Percentiles rank a stretch among this genome's conserved stretches.
Evolutionary conservation across 2,888 invertebrate species (phyloP).

Genomic region (Brachyptera putata): DNA sequence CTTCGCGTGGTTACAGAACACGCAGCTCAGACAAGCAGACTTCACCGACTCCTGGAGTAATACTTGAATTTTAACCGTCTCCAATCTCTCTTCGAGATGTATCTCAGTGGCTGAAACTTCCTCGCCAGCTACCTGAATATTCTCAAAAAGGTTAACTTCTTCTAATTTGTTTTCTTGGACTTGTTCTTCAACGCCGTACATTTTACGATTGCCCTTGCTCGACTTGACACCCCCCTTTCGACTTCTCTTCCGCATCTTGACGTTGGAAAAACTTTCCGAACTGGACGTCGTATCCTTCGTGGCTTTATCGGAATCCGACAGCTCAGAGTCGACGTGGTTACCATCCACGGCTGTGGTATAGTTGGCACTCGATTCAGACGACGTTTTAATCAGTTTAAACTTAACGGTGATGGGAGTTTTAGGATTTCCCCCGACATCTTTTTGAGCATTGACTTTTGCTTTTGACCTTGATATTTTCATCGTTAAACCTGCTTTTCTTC

Average conservation of each 20-base stretch:
- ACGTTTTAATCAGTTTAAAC: neutral
- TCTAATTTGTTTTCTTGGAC: neutral
- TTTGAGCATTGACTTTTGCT: too few relatives aligned
- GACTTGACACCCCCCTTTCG: too few relatives aligned
- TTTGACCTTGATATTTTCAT: too few relatives aligned
- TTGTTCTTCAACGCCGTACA: neutral
- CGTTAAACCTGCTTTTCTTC: too few relatives aligned
- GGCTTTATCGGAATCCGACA: neutral
- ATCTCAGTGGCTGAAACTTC: slow-evolving; percentile 66
- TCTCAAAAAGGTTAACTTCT: slow-evolving; percentile 20
- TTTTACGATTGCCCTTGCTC: neutral
- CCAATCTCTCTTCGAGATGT: slow-evolving; percentile 67
- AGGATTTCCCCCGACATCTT: too few relatives aligned
- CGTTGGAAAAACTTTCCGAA: neutral
- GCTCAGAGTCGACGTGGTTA: neutral
- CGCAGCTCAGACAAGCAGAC: slow-evolving; percentile 63
- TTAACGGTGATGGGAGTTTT: too few relatives aligned
- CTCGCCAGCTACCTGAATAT: slow-evolving; percentile 49
- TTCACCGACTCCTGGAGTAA: slow-evolving; percentile 69
- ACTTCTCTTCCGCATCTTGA: too few relatives aligned
- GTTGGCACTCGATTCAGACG: neutral
- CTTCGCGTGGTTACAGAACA: slow-evolving; percentile 82
- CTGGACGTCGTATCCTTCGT: neutral
- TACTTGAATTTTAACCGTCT: slow-evolving; percentile 66
- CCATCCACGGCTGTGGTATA: neutral